Conservation (phyloP, 2,797 vertebrate species). For the Petrocephalus sullivani region DNA sequence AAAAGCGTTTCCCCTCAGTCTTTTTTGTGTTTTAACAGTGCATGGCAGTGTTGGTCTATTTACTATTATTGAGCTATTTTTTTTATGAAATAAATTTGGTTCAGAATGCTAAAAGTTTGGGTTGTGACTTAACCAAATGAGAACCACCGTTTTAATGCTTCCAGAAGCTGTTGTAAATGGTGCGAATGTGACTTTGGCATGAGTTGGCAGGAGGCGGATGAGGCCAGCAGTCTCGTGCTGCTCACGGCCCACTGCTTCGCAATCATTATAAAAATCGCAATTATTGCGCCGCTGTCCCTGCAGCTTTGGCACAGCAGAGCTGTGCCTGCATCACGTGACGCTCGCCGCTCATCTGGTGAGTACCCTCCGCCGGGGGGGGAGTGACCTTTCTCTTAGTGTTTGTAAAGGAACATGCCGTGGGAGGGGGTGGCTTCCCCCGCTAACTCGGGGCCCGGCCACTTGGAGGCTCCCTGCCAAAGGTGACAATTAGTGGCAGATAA, state of each 20-base stretch:
- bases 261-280: background rate
- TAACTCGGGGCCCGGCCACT: slow-evolving; percentile 23
- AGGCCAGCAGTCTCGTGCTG: background rate
- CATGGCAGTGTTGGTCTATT: background rate
- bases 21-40: background rate
- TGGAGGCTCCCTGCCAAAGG: slow-evolving; percentile 41
- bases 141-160: background rate
- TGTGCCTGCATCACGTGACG: slow-evolving; percentile 81
- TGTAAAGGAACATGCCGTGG: slow-evolving; percentile 28
- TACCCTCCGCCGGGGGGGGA: slow-evolving; percentile 29
- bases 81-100: background rate
- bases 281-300: slow-evolving; percentile 11
- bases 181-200: background rate
- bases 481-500: slow-evolving; percentile 46
- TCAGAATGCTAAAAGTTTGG: background rate
- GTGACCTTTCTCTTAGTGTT: slow-evolving; percentile 14
- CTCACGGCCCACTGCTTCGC: background rate
- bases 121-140: background rate
- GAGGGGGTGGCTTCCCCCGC: slow-evolving; percentile 12
- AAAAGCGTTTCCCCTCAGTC: background rate
- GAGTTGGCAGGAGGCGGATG: background rate
- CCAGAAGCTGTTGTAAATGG: background rate
- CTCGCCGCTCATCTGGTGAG: slow-evolving; percentile 83
- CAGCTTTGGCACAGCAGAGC: slow-evolving; percentile 85
- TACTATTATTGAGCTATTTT: background rate